A percentile compares a stretch with the other conserved stretches of the same genome.
These are phyloP conservation scores for Babyrousa celebensis DNA, from an alignment of 2,797 vertebrate genomes.

Conservation along the genomic window DNA sequence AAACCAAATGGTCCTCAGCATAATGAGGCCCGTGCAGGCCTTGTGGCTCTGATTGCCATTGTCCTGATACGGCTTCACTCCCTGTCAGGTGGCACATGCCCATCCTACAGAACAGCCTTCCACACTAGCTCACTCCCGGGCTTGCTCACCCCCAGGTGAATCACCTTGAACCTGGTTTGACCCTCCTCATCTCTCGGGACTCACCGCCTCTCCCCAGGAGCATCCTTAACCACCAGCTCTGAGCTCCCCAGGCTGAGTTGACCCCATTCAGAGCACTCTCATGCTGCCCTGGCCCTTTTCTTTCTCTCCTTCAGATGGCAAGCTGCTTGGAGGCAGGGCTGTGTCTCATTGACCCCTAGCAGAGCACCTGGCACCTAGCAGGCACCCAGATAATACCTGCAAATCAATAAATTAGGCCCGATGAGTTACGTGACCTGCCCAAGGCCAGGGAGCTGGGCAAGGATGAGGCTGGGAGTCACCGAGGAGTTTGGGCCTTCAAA, in stretches of 20 bases:
- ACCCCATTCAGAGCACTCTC: neutral
- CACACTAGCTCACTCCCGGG: fast-evolving
- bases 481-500: neutral
- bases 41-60: neutral
- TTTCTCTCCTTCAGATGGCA: neutral
- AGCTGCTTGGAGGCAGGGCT: neutral
- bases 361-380: neutral
- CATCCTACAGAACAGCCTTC: neutral
- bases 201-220: too few species aligned
- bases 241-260: neutral
- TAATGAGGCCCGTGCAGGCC: neutral
- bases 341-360: neutral
- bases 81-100: neutral
- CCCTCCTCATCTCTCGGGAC: neutral
- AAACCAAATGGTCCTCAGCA: constrained; percentile 26
- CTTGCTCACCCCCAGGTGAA: neutral
- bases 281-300: neutral
- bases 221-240: neutral
- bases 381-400: neutral
- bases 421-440: neutral
- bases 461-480: neutral
- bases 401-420: constrained; percentile 7
- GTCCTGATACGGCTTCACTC: constrained; percentile 9
- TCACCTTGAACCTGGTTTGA: neutral
- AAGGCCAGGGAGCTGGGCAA: neutral